phyloP scores from a whole-genome alignment of 2,113 vertebrate genomes.

The Apteryx owenii region DNA sequence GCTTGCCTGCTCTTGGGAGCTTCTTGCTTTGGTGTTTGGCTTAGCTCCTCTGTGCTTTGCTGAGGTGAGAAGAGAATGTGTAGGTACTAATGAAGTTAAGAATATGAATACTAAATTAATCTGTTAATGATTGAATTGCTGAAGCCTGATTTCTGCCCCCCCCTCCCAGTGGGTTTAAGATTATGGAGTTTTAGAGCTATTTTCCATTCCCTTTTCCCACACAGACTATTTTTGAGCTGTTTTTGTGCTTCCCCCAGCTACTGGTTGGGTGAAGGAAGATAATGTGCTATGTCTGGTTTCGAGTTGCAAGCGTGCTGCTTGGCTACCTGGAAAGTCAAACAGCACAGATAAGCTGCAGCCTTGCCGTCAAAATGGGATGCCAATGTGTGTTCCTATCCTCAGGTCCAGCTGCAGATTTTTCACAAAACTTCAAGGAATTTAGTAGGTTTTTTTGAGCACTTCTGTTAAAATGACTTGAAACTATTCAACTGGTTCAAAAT shows the following conservation, averaged over 20 bases:
- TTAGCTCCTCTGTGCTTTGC: background rate
- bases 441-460: background rate
- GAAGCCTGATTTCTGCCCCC: fast-evolving
- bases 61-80: background rate
- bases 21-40: background rate
- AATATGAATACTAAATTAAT: background rate
- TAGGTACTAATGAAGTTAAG: background rate
- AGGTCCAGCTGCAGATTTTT: background rate
- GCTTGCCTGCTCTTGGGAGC: fast-evolving
- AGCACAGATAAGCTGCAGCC: background rate
- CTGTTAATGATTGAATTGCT: background rate
- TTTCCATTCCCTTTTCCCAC: background rate
- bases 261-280: background rate
- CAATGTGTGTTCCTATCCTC: background rate
- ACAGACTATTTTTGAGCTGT: fast-evolving
- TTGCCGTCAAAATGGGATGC: background rate
- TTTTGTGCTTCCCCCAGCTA: background rate
- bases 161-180: fast-evolving
- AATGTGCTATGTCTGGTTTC: background rate
- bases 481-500: background rate
- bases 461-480: background rate
- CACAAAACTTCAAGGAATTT: background rate
- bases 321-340: background rate
- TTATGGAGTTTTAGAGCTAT: background rate
- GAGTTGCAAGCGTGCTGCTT: background rate